These are phyloP conservation scores for Heteractis magnifica DNA, from an alignment of 92 coral and sea anemone genomes.

Conservation along the genomic window DNA sequence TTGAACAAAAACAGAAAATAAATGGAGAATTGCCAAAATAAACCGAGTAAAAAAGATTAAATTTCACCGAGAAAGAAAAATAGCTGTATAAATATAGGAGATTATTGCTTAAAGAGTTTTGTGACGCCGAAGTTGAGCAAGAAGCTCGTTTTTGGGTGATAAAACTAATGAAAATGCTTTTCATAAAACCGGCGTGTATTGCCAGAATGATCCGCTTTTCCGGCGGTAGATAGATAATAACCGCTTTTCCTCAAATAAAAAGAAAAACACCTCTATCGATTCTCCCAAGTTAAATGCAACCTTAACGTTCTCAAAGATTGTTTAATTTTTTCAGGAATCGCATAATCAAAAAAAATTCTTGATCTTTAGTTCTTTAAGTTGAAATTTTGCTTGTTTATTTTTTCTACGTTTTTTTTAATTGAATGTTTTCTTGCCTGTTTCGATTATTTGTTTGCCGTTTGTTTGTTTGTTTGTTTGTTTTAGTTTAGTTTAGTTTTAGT, in stretches of 20 bases:
- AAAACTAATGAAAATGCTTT: background rate
- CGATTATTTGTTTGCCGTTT: background rate
- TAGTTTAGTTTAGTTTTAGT: background rate
- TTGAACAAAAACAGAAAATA: too few species aligned
- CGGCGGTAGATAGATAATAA: background rate
- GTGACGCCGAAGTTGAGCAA: too few species aligned
- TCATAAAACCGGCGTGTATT: background rate
- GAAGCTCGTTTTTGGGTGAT: background rate
- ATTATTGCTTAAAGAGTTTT: too few species aligned
- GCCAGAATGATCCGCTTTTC: background rate
- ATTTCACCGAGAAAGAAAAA: too few species aligned
- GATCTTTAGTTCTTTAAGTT: background rate
- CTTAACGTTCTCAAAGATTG: background rate
- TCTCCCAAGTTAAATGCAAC: background rate
- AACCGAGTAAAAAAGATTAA: too few species aligned
- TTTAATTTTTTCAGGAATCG: background rate
- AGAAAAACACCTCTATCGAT: background rate
- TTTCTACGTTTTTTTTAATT: too few species aligned
- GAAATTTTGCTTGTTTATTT: background rate
- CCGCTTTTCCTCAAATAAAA: background rate
- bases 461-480: background rate
- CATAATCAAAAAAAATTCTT: background rate
- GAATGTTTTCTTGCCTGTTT: background rate
- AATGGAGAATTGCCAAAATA: too few species aligned
- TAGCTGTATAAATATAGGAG: too few species aligned